Base-by-base conservation (phyloP, 2,113 vertebrate genomes). In the Pungitius pungitius region DNA sequence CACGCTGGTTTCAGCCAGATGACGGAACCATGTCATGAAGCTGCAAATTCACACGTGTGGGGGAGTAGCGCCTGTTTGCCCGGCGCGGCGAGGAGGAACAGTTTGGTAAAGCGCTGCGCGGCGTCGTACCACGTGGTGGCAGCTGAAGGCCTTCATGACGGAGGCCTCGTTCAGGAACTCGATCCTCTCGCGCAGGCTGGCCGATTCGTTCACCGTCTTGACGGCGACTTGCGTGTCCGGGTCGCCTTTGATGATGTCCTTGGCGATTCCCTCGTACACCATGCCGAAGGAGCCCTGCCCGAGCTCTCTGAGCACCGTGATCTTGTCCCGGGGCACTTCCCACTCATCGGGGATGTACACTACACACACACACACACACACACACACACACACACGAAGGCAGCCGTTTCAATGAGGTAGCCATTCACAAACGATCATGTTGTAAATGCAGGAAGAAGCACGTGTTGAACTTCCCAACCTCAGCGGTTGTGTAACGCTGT, bases 141-240 rank as follows among this genome's bases (percentile, higher is more conserved):
- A 99, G 92, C 88, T 97, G 93, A 99, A 99, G 0, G 94, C 96
- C 82, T 99, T 99, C 97, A 99, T 99, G 78, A 99, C 98, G 0
- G 98, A 99, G 8, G 98, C 98, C 78, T 99, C 98, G 0, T 99
- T 99, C 55, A 99, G 93, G 90, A 99, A 99, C 93, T 99, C 97
- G 0, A 99, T 99, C 69, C 98, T 95, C 88, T 99, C 97, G 0
- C 97, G 94, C 67, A 99, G 94, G 75, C 96, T 99, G 80, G 97
- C 96, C 0, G 96, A 95, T 55, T 99, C 97, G 1, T 99, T 99
- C 26, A 99, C 98, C 0, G 98, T 99, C 89, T 99, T 99, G 75
- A 99, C 96, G 0, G 98, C 98, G 4, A 99, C 98, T 0, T 92
- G 95, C 0, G 94, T 98, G 70, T 98, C 96, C 0, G 94, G 90